These are phyloP conservation scores for Phalacrocorax carbo DNA, from an alignment of 2,113 vertebrate species.

Conservation along the genomic window DNA sequence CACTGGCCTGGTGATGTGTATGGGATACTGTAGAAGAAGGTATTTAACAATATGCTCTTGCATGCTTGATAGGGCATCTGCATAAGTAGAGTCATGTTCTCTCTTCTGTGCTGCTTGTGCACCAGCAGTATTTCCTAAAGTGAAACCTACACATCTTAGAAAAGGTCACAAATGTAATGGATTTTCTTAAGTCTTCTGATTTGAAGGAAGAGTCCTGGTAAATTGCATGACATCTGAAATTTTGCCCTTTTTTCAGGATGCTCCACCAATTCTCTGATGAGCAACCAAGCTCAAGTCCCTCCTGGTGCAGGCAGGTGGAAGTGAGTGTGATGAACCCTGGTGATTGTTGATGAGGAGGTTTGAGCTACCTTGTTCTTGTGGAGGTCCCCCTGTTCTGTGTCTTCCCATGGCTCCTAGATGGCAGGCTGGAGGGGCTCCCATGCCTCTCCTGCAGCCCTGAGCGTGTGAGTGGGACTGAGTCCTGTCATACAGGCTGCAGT, in stretches of 20 bases:
- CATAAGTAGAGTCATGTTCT: not conserved
- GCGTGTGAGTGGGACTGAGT: accelerated
- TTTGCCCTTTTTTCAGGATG: not conserved
- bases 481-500: not conserved
- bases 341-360: not conserved
- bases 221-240: not conserved
- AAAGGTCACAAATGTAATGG: not conserved
- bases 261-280: not conserved
- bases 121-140: not conserved
- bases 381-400: not conserved
- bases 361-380: not conserved
- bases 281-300: not conserved
- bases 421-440: accelerated
- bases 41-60: not conserved
- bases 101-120: not conserved
- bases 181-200: not conserved
- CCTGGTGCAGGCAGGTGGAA: not conserved
- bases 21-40: not conserved
- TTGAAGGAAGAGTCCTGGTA: not conserved
- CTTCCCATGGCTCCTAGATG: not conserved
- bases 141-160: not conserved
- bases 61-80: not conserved
- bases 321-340: not conserved
- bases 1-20: not conserved
- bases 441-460: not conserved